Percentiles rank a stretch among this genome's conserved stretches.
Evolutionary conservation across 2,113 vertebrate genomes (phyloP).

Genomic region (Melanocharis versteri): DNA sequence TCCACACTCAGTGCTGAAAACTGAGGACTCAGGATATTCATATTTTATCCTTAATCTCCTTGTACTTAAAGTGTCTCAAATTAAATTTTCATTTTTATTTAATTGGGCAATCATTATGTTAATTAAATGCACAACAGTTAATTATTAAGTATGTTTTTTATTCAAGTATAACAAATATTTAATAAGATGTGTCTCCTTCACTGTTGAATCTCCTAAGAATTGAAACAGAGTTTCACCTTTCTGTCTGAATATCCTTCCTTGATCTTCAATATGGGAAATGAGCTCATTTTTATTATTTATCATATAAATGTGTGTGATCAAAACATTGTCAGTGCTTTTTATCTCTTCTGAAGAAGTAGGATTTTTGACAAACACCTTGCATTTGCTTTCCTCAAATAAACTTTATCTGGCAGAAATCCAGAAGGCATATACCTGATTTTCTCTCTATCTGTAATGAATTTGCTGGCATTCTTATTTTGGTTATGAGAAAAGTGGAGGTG

Average conservation of each 20-base stretch:
- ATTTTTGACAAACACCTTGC: slow-evolving; percentile 27
- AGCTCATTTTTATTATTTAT: slow-evolving; percentile 56
- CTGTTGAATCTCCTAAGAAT: not conserved
- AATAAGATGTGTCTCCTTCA: not conserved
- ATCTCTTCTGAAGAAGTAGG: slow-evolving; percentile 18
- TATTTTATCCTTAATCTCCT: slow-evolving; percentile 38
- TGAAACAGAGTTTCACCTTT: slow-evolving; percentile 19
- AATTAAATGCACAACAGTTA: slow-evolving; percentile 57
- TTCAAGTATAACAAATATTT: slow-evolving; percentile 56
- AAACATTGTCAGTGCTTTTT: slow-evolving; percentile 46
- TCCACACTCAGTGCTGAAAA: not conserved
- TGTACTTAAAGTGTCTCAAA: slow-evolving; percentile 27
- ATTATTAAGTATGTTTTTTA: slow-evolving; percentile 60
- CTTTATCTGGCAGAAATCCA: slow-evolving; percentile 27
- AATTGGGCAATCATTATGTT: slow-evolving; percentile 48
- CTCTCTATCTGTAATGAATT: slow-evolving; percentile 12
- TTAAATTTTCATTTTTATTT: slow-evolving; percentile 61
- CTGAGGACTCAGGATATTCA: not conserved
- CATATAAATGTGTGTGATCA: slow-evolving; percentile 44
- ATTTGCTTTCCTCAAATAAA: not conserved
- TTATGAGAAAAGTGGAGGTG: not conserved
- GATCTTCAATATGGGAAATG: slow-evolving; percentile 11
- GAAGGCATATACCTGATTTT: not conserved
- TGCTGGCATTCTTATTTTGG: not conserved
- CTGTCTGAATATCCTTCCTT: slow-evolving; percentile 34